Evolutionary conservation across 1,140 invertebrate genomes (phyloP), one percentile per base, ranked within the genome.

Genomic region (Orius insidiosus): DNA sequence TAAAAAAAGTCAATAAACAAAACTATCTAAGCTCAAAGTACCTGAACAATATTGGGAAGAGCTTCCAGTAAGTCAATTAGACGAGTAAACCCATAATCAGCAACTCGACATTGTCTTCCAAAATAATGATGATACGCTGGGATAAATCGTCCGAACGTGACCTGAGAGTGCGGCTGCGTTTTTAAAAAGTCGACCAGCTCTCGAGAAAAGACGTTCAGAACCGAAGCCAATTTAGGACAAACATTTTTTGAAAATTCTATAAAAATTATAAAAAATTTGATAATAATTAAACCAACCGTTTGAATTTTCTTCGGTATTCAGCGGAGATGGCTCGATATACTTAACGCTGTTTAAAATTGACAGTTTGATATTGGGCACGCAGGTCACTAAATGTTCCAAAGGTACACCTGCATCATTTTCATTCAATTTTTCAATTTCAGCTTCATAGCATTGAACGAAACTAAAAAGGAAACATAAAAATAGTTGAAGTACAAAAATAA

Each of bases 51-150:
- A 61, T 85, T 76, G n/a, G 86, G 75, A 2, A 96, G 65, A 14
- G 86, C 79, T 56, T 90, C 82, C 32, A 97, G 71, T n/a, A 97
- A 63, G 63, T 95, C 87, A 7, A 85, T 78, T 1, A 96, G 65
- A 61, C 88, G 87, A 0, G 85, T 92, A 57, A 84, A 95, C 10
- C 92, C 90, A 63, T 95, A 97, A 67, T 94, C 87, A 13, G 90
- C 87, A 1, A 95, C 88, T 48, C 89, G 71, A 59, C 88, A 94
- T 60, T 95, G 90, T 16, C 85, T 72, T 1, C 88, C 87, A 65
- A 92, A 95, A 64, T 93, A 87, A 64, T 92, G 87, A 59, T 95
- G 90, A 67, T 94, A 97, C 6, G 84, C 77, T 1, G 90, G 89
- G 56, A 95, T 93, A 53, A 95, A 86, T 56, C 83, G 76, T 54